Conservation (phyloP, 1,140 invertebrate genomes). For the Eulimnadia texana region DNA sequence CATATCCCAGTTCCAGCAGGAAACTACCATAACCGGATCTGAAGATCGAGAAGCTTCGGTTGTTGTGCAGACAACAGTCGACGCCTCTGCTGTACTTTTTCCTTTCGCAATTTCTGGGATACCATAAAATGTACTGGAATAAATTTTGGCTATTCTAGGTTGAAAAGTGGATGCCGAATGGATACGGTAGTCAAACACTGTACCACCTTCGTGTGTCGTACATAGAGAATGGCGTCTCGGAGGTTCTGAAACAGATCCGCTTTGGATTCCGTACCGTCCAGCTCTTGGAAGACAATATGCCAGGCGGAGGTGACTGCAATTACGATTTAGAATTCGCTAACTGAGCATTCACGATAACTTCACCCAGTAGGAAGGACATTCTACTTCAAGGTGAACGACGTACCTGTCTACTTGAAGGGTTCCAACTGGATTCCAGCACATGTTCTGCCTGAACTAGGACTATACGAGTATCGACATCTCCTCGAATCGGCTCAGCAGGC, state of each 20-base stretch:
- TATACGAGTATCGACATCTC: conserved; percentile 37
- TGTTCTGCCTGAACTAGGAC: conserved; percentile 63
- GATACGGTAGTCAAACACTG: conserved; percentile 44
- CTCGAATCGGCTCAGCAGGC: conserved; percentile 55
- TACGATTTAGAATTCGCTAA: too few species aligned
- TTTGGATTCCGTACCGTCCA: conserved; percentile 5
- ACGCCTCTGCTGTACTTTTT: neutral
- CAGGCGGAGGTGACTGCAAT: too few species aligned
- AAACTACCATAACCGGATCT: neutral
- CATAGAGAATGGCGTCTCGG: neutral
- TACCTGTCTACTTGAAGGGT: conserved; percentile 89
- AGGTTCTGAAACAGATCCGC: neutral
- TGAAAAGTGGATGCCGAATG: conserved; percentile 86
- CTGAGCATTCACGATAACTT: too few species aligned
- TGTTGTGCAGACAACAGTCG: neutral
- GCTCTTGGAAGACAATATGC: neutral
- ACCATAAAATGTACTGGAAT: neutral
- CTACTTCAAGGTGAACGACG: conserved; percentile 74
- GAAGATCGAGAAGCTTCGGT: neutral
- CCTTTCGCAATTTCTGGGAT: neutral
- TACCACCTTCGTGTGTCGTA: neutral
- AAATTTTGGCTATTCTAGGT: conserved; percentile 26
- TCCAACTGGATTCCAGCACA: conserved; percentile 89
- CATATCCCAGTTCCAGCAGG: neutral
- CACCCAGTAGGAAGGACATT: conserved; percentile 55